Base-by-base conservation (phyloP, 1,140 invertebrate genomes). In the Notospermus geniculatus region DNA sequence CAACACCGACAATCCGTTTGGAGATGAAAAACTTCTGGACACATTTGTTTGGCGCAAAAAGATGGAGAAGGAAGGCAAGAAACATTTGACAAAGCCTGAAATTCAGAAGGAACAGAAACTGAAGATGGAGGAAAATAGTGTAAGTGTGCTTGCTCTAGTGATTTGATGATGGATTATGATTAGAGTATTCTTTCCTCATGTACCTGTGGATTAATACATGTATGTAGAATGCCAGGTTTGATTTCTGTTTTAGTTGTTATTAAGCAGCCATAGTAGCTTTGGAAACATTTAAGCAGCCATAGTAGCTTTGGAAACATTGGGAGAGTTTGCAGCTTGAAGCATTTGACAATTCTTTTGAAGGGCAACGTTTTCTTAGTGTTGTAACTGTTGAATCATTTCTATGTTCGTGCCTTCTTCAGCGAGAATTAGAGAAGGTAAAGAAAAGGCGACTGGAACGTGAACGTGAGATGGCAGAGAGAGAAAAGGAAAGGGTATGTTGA, bases 41-140 rank as follows among this genome's bases (percentile, higher is more conserved):
- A 93, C 92, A 0, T 99, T 99, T 84, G 90, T 97, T 2, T 99
- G 97, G 97, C 86, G 85, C 1, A 98, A 98, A 78, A 99, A 99
- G 80, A 82, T 98, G 32, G 89, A 95, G 66, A 95, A 96, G 71
- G 95, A 98, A 78, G 97, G 96, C 7, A 83, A 96, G 9, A 86
- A 87, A 45, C 87, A 87, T 70, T 86, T 95, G 0, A 87, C 87
- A 23, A 82, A 86, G 58, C 91, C 95, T 66, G 90, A 96, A 71
- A 83, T 98, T 7, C 93, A 97, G 72, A 86, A 87, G 62, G 83
- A 90, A 27, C 95, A 93, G 71, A 84, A 91, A 53, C 85, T 88
- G 43, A 96, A 97, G 73, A 91, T 94, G 79, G 85, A 93, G 70
- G 92, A 97, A 78, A 97, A 94, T 78, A 91, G 89, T 75, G 84